A percentile compares a stretch with the other conserved stretches of the same genome.
Conservation (phyloP, 2,888 invertebrate genomes). For the Anodontia alba region DNA sequence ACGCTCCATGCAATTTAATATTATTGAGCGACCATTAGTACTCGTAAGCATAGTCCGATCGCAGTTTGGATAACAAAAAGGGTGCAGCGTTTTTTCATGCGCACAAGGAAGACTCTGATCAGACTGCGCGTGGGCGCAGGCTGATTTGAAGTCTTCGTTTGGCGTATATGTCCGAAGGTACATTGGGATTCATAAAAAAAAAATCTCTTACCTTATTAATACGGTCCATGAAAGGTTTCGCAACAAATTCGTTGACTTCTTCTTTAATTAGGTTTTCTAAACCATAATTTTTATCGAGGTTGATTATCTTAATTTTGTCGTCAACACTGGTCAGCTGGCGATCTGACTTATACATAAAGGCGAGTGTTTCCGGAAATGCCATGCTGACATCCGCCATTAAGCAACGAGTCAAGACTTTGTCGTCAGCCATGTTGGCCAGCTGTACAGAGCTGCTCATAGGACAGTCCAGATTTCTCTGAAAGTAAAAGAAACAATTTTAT, state of each 20-base stretch:
- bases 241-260: slow-evolving; percentile 16
- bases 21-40: no score
- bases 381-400: slow-evolving; percentile 61
- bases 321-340: background rate
- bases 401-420: slow-evolving; percentile 69
- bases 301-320: slow-evolving; percentile 31
- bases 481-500: no score
- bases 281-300: slow-evolving; percentile 25
- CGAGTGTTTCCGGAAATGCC: slow-evolving; percentile 61
- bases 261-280: slow-evolving; percentile 11
- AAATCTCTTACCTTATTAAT: slow-evolving; percentile 20
- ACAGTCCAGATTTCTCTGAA: slow-evolving; percentile 62
- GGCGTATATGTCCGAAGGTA: no score
- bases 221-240: background rate
- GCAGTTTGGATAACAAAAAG: no score
- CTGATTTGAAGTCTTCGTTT: no score
- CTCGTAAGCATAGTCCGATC: no score
- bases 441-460: slow-evolving; percentile 69
- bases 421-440: slow-evolving; percentile 61
- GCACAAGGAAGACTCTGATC: no score
- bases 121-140: no score
- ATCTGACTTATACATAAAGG: slow-evolving; percentile 38
- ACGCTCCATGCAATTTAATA: no score
- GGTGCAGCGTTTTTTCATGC: no score
- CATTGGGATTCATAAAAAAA: no score